These are phyloP conservation scores for Orientallactaga bullata DNA, from an alignment of 2,113 vertebrate genomes.

Conservation along the genomic window DNA sequence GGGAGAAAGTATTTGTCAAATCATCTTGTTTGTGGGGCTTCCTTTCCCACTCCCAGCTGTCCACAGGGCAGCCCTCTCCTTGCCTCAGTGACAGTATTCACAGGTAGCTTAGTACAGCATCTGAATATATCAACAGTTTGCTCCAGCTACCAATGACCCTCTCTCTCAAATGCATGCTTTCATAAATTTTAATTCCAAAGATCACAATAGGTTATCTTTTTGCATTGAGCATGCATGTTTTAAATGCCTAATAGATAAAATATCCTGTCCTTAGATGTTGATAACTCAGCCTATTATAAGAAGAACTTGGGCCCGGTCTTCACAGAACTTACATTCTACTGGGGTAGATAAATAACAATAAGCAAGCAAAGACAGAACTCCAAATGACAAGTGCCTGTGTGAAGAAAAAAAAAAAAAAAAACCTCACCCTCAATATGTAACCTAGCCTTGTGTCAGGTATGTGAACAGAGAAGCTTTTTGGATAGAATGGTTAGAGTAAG, in stretches of 20 bases:
- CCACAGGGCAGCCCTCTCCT: neutral
- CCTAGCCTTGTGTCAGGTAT: neutral
- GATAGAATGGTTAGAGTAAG: neutral
- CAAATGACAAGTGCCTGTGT: neutral
- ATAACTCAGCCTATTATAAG: neutral
- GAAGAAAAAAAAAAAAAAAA: neutral
- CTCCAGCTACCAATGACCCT: neutral
- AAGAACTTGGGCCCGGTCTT: neutral
- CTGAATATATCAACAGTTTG: neutral
- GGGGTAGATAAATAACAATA: neutral
- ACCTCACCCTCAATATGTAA: rapidly evolving
- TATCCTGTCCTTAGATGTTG: neutral
- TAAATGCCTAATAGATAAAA: neutral
- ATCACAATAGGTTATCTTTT: neutral
- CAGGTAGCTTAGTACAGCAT: neutral
- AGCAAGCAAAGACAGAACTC: neutral
- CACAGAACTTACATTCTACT: neutral
- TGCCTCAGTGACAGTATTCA: neutral
- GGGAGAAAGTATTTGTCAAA: neutral
- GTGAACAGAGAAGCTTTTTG: neutral
- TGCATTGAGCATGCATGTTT: neutral
- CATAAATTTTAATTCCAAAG: neutral
- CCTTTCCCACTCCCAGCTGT: neutral
- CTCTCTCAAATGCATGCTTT: neutral
- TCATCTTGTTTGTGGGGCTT: neutral